These are phyloP conservation scores for Henricia sp. DNA, from an alignment of 53 echinoderm and acorn worm genomes.

Conservation along the genomic window DNA sequence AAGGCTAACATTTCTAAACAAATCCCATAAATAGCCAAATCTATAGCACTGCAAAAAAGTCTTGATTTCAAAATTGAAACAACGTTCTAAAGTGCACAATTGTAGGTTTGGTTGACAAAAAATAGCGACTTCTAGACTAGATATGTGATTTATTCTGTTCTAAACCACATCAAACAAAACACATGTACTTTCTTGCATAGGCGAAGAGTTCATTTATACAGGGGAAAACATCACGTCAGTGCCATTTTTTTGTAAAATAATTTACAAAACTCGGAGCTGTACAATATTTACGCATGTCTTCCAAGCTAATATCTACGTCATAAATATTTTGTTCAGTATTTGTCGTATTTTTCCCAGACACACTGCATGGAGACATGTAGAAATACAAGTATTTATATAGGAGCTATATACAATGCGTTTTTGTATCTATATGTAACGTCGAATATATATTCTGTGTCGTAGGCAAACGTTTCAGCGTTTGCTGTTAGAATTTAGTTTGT, in stretches of 20 bases:
- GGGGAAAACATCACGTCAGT: constrained; percentile 4
- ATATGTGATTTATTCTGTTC: no score
- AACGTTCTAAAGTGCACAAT: no score
- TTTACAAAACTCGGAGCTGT: not conserved
- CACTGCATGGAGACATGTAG: constrained; percentile 18
- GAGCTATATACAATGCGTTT: constrained; percentile 29
- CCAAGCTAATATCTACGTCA: constrained; percentile 1
- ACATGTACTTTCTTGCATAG: constrained; percentile 52
- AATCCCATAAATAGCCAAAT: no score
- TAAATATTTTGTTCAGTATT: not conserved
- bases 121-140: no score
- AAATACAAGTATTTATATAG: constrained; percentile 58
- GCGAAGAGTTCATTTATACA: constrained; percentile 58
- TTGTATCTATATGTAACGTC: not conserved
- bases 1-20: not conserved
- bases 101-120: no score
- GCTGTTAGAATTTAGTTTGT: not conserved
- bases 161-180: constrained; percentile 43
- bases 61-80: no score
- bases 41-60: no score
- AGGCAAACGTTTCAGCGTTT: not conserved
- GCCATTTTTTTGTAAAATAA: constrained; percentile 4
- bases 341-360: constrained; percentile 34
- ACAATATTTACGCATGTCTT: constrained; percentile 17
- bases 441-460: not conserved